Conservation (phyloP, 2,888 invertebrate species). For the Sphinx pinastri region DNA sequence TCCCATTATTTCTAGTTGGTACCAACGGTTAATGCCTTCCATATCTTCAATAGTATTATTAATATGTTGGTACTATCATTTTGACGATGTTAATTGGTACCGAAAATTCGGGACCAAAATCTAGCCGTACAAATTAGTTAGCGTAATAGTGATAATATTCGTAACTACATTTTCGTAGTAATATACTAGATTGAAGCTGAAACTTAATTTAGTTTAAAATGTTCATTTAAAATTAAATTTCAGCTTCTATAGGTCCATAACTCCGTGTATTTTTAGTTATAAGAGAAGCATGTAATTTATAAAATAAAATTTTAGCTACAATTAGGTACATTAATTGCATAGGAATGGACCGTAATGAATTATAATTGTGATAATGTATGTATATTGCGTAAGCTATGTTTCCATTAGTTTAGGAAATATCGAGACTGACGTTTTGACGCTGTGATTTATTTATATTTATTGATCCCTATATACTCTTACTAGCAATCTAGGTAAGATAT, state of each 20-base stretch:
- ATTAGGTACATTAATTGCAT: neutral
- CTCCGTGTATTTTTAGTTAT: neutral
- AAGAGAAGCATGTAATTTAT: neutral
- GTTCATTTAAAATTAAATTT: neutral
- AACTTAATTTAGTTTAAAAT: conserved; percentile 34
- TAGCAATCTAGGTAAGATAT: neutral
- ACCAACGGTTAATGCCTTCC: neutral
- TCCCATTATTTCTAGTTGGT: neutral
- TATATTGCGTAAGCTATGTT: neutral
- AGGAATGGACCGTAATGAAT: neutral
- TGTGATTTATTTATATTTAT: neutral
- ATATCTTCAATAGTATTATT: neutral
- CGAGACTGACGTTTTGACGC: neutral
- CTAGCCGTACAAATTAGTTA: neutral
- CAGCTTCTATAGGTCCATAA: neutral
- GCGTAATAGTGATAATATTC: neutral
- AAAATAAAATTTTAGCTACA: neutral
- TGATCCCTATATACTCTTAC: neutral
- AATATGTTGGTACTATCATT: neutral
- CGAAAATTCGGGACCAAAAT: conserved; percentile 4
- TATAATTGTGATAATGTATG: neutral
- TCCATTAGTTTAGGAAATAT: conserved; percentile 2
- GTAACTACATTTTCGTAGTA: conserved; percentile 21
- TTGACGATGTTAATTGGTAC: neutral
- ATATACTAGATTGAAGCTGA: conserved; percentile 14